Evolutionary conservation across 2,888 invertebrate genomes (phyloP), one percentile per base, ranked within the genome.

Genomic region (Pemphredon lugubris): DNA sequence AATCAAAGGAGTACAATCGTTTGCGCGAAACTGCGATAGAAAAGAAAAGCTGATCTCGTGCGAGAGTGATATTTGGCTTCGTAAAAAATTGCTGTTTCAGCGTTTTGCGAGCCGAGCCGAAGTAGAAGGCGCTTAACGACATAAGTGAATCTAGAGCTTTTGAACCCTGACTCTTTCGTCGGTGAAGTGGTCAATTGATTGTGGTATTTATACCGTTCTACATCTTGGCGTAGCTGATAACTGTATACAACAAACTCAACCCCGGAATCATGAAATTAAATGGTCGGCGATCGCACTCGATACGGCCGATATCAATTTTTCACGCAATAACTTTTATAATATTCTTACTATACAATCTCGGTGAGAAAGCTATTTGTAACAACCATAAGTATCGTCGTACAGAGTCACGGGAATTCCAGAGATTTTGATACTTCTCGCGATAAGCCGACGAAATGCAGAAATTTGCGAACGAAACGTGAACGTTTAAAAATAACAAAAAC

Each of bases 71-170:
- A 59, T 48, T 14, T 2, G 21, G 16, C n/a, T 42, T n/a, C 23
- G 13, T 13, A 26, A 16, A 26, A 39, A 26, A 23, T 14, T 42
- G 32, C 32, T 2, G 45, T 51, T 51, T 45, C 39, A 23, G 50
- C 20, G 14, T 53, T 47, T 59, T 20, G 7, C 18, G 13, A 21
- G 7, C 30, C 54, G 54, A 14, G 47, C 9, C 20, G 32, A n/a
- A 14, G 39, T 45, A 7, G 37, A 18, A 34, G 45, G 11, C 42
- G 48, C 51, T 55, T 50, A 50, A 64, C 39, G 57, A 64, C 23
- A 23, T 57, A 64, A 57, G 55, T 55, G 63, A 68, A 68, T 63
- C 45, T 55, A 55, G 45, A 51, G 55, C 64, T 64, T 64, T 68
- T 47, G 65, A 68, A 47, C 64, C 23, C 54, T 64, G 51, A 68